Percentiles rank a stretch among this genome's conserved stretches.
Evolutionary conservation across 2,113 vertebrate species (phyloP).

Genomic region (Tetraodon nigroviridis): DNA sequence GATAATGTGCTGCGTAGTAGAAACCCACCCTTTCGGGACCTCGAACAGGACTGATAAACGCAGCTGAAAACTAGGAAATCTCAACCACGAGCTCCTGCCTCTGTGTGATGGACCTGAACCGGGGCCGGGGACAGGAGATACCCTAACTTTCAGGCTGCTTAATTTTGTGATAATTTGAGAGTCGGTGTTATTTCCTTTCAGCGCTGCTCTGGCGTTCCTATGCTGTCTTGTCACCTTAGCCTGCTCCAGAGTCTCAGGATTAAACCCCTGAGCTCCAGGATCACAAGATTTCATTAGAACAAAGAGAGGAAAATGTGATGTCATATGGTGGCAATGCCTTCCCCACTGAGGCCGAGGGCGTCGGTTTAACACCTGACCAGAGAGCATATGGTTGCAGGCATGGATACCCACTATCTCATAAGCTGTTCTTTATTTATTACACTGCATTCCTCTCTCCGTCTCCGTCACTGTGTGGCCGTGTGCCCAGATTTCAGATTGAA

Average conservation of each 20-base stretch:
- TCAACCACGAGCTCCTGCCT: neutral
- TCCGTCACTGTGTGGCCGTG: conserved; percentile 40
- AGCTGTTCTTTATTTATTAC: conserved; percentile 41
- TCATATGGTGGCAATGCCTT: conserved; percentile 29
- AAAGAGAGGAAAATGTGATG: conserved; percentile 22
- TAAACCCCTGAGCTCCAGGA: conserved; percentile 20
- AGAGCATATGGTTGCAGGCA: conserved; percentile 34
- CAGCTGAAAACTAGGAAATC: neutral
- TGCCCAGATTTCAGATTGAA: conserved; percentile 45
- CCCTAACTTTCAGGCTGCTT: too few species aligned
- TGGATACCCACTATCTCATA: conserved; percentile 42
- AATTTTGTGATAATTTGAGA: too few species aligned
- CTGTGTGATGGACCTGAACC: too few species aligned
- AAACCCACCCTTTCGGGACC: neutral
- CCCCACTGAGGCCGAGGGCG: conserved; percentile 4
- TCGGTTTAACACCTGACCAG: conserved; percentile 28
- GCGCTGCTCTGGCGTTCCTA: conserved; percentile 20
- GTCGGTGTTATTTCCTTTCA: too few species aligned
- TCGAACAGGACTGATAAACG: conserved; percentile 8
- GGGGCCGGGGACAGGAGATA: too few species aligned
- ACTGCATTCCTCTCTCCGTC: conserved; percentile 2
- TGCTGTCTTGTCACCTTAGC: conserved; percentile 24
- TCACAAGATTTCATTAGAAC: conserved; percentile 32
- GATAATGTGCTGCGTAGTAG: conserved; percentile 32
- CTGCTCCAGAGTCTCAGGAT: conserved; percentile 34